phyloP scores from a whole-genome alignment of 2,113 vertebrate species.

The Sebastes fasciatus region DNA sequence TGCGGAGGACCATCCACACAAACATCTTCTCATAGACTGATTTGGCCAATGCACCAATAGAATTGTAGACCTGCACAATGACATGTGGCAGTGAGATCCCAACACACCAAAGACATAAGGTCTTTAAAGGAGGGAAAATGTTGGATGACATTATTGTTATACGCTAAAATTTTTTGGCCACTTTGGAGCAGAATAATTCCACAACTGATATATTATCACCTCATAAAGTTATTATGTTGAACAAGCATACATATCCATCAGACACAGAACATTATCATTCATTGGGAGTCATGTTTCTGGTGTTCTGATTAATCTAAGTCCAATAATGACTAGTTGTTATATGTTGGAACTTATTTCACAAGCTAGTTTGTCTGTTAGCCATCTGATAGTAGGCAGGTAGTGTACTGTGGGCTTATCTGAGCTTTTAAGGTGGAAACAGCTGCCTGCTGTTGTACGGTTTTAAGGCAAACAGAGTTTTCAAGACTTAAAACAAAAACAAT shows the following conservation, averaged over 20 bases:
- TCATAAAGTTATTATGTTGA: background rate
- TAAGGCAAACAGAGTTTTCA: background rate
- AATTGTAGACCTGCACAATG: constrained; percentile 69
- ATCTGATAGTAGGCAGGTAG: background rate
- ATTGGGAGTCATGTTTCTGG: too few relatives aligned
- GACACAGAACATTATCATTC: too few relatives aligned
- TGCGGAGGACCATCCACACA: constrained; percentile 79
- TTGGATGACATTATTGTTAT: background rate
- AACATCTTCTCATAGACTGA: constrained; percentile 83
- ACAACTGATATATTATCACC: background rate
- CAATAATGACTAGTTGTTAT: background rate
- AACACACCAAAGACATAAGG: background rate
- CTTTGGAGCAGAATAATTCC: background rate
- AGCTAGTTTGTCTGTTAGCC: background rate
- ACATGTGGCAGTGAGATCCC: background rate
- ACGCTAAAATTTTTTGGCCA: background rate
- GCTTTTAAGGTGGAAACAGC: too few relatives aligned
- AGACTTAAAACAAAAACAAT: background rate
- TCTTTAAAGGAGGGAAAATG: background rate
- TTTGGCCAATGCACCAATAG: constrained; percentile 78
- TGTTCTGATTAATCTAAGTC: background rate
- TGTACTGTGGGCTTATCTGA: background rate
- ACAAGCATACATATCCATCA: too few relatives aligned
- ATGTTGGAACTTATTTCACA: background rate
- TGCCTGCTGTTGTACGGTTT: too few relatives aligned